Evolutionary conservation across 1,140 invertebrate species (phyloP).

Genomic region (Drosophila miranda): DNA sequence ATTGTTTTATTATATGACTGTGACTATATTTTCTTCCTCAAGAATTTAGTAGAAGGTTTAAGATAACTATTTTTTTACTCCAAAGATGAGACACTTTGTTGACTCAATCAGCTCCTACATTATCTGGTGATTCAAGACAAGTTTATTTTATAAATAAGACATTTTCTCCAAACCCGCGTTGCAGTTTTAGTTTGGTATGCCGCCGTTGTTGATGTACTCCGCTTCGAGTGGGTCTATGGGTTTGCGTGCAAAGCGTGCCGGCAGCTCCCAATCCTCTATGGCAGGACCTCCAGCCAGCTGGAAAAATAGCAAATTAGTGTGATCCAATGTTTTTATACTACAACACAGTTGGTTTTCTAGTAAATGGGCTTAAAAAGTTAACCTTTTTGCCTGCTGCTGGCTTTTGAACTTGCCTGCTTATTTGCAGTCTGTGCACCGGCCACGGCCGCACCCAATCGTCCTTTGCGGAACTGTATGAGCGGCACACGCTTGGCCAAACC

Average conservation of each 20-base stretch:
- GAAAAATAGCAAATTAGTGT: background rate
- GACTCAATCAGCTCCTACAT: no score
- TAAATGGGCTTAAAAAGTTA: constrained; percentile 55
- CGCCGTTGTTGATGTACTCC: constrained; percentile 87
- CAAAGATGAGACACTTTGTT: no score
- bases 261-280: constrained; percentile 88
- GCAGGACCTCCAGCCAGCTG: constrained; percentile 42
- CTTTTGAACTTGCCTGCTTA: constrained; percentile 76
- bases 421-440: constrained; percentile 41
- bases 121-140: constrained; percentile 25
- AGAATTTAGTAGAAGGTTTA: background rate
- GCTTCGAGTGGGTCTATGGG: constrained; percentile 87
- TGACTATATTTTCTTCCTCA: background rate
- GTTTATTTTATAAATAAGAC: constrained; percentile 30
- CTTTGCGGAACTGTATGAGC: constrained; percentile 87
- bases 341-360: background rate
- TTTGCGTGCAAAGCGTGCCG: constrained; percentile 85
- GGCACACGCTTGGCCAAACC: constrained; percentile 83
- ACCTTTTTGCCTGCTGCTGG: constrained; percentile 69
- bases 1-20: background rate
- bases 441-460: constrained; percentile 62
- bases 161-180: background rate
- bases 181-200: constrained; percentile 74
- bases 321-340: no score
- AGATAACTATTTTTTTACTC: no score